Percentiles rank a stretch among this genome's conserved stretches.
phyloP scores from a whole-genome alignment of 2,888 invertebrate genomes.

The Xestia c-nigrum region DNA sequence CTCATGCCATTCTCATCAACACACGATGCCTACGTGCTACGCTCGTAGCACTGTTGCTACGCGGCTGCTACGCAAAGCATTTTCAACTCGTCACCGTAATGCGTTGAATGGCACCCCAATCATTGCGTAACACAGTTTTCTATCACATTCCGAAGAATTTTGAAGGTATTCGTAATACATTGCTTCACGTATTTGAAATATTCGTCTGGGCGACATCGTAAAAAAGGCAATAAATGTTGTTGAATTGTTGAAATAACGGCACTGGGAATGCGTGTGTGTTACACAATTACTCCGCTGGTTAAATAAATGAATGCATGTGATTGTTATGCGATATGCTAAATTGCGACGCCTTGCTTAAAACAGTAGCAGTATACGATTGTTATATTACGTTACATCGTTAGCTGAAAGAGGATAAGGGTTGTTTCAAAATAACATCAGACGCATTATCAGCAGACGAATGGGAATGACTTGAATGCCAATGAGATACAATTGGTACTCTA shows the following conservation, averaged over 20 bases:
- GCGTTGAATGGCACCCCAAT: neutral
- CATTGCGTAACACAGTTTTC: neutral
- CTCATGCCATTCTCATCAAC: neutral
- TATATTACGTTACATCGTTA: conserved; percentile 60
- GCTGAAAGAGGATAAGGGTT: conserved; percentile 59
- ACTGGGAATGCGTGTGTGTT: conserved; percentile 7
- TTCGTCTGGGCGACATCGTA: neutral
- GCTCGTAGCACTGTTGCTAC: conserved; percentile 46
- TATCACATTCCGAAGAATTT: neutral
- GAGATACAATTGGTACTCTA: conserved; percentile 54
- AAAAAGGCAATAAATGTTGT: conserved; percentile 7
- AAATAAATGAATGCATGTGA: conserved; percentile 10
- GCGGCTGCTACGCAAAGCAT: conserved; percentile 28
- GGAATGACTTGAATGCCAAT: conserved; percentile 64
- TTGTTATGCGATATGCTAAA: conserved; percentile 17
- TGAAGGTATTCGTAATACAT: conserved; percentile 3
- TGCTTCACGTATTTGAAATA: conserved; percentile 3
- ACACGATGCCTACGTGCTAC: conserved; percentile 39
- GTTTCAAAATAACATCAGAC: conserved; percentile 64
- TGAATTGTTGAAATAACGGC: neutral
- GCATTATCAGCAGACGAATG: conserved; percentile 65
- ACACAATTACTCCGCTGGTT: conserved; percentile 7
- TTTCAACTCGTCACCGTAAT: conserved; percentile 17
- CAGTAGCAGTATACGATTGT: conserved; percentile 43
- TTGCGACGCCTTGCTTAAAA: conserved; percentile 19